Percentiles rank a stretch among this genome's conserved stretches.
Evolutionary conservation across 2,113 vertebrate genomes (phyloP).

Genomic region (Hydrochoerus hydrochaeris): DNA sequence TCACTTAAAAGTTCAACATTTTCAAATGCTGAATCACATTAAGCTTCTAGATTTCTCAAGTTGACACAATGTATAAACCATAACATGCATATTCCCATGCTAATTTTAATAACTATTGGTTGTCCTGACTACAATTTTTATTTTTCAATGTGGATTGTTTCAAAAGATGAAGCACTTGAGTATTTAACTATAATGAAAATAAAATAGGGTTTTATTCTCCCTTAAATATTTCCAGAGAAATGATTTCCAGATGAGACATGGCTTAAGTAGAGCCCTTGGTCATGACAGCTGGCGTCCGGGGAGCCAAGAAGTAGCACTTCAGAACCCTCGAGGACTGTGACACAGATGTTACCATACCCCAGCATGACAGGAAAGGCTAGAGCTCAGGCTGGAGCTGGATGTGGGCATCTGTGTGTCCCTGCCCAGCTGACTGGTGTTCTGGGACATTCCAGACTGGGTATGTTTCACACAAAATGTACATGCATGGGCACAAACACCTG

Average conservation of each 20-base stretch:
- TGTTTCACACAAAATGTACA: too few species aligned
- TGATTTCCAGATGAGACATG: background rate
- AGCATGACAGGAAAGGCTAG: background rate
- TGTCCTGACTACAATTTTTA: background rate
- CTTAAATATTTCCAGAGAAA: background rate
- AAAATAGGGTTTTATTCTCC: too few species aligned
- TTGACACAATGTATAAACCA: too few species aligned
- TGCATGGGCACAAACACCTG: too few species aligned
- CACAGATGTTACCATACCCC: background rate
- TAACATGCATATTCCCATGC: background rate
- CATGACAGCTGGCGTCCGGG: background rate
- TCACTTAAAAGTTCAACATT: too few species aligned
- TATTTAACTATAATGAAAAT: background rate
- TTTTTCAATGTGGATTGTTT: background rate
- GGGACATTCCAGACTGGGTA: background rate
- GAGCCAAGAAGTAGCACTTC: too few species aligned
- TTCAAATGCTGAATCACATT: too few species aligned
- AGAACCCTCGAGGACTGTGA: background rate
- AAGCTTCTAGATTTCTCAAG: too few species aligned
- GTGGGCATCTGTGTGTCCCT: background rate
- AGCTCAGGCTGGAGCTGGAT: too few species aligned
- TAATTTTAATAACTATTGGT: background rate
- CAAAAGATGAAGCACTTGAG: background rate
- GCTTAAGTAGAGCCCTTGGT: accelerated
- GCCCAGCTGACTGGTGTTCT: background rate